Evolutionary conservation across 2,113 vertebrate species (phyloP).

Genomic region (Cricetomys ansorgei): DNA sequence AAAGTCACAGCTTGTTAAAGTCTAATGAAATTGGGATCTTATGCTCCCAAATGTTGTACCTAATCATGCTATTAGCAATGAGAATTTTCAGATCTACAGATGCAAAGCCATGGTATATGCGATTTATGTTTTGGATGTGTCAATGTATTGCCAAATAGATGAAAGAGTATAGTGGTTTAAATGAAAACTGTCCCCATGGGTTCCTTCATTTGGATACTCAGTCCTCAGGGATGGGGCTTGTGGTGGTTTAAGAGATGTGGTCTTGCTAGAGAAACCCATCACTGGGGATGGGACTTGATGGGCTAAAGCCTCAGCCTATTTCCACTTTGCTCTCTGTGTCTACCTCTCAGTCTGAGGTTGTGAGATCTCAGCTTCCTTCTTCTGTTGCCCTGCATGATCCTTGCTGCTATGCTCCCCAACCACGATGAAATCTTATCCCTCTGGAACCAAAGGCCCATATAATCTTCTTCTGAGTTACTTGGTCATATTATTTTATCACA

Average conservation of each 20-base stretch:
- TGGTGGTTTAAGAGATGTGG: neutral
- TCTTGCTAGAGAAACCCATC: neutral
- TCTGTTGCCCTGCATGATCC: neutral
- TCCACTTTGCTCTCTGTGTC: neutral
- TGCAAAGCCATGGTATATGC: neutral
- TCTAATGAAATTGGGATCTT: neutral
- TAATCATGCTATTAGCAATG: neutral
- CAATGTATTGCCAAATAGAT: neutral
- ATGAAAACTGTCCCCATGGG: neutral
- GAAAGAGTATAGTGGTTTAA: neutral
- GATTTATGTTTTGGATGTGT: neutral
- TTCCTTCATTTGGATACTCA: neutral
- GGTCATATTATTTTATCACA: neutral
- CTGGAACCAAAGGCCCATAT: neutral
- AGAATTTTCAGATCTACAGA: conserved; percentile 5
- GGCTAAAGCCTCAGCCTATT: neutral
- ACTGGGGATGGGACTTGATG: neutral
- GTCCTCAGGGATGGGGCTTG: neutral
- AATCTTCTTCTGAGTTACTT: neutral
- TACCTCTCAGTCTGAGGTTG: neutral
- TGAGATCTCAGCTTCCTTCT: neutral
- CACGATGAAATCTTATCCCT: neutral
- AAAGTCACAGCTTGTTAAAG: neutral
- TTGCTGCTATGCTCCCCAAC: neutral
- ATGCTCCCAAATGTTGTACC: neutral